Base-by-base conservation (phyloP, 2,888 invertebrate species). In the Euspilapteryx auroguttella region DNA sequence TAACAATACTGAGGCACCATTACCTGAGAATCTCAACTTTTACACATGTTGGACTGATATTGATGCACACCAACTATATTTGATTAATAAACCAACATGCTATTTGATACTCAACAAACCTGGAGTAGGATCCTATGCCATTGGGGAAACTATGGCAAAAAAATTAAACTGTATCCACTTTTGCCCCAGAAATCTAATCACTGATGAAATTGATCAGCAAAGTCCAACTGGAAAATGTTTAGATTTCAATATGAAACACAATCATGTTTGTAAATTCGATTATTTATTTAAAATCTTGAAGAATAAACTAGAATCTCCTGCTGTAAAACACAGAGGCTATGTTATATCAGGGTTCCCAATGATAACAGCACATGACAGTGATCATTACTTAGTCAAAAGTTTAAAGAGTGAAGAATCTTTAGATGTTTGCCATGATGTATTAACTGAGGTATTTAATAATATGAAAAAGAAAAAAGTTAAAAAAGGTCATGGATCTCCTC, bases 311-410 rank as follows among this genome's bases (percentile, higher is more conserved):
- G 49, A 64, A 25, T 71, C 73, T 12, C 62, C 71, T 31, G 64
- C 69, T 14, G 64, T 80, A 10, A 47, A 57, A 39, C 80, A 84
- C 41, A 61, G 81, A 43, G 86, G 86, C 6, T 85, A 81, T 62
- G 71, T 86, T 2, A 49, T 86, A 36, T 80, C 81, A 32, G 85
- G 83, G 5, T 55, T 86, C 34, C 86, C 86, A 12, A 47, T 86
- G 21, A 63, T 84, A n/a, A 66, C 78, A 2, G 68, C 75, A 27
- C 44, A 29, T 29, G 47, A 39, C 37, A 42, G 37, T 24, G 32
- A 45, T 15, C 35, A 46, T 34, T 49, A 44, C 37, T 40, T 54
- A 14, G 36, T 47, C 17, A 35, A 44, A 28, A 38, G 41, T 24
- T 40, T 66, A 25, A 28, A 47, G 43, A 44, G 53, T 12, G 76